phyloP scores from a whole-genome alignment of 2,888 invertebrate species.

The Cryptops parisi region DNA sequence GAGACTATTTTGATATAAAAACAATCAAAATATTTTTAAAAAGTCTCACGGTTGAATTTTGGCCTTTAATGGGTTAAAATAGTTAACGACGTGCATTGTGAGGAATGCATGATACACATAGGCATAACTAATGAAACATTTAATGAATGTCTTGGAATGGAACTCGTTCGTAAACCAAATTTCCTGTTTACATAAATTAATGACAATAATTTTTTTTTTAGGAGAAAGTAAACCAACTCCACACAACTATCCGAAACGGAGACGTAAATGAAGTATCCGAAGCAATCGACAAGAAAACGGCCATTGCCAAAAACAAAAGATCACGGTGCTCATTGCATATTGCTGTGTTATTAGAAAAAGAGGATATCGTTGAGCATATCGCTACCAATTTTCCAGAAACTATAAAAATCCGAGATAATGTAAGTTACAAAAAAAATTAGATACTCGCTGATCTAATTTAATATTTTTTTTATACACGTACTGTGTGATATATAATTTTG shows the following conservation, averaged over 20 bases:
- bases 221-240: constrained; percentile 63
- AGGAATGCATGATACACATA: too few species aligned
- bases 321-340: constrained; percentile 66
- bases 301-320: constrained; percentile 48
- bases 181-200: neutral
- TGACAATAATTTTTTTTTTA: constrained; percentile 27
- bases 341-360: constrained; percentile 67
- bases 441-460: neutral
- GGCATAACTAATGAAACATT: too few species aligned
- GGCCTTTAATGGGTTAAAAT: too few species aligned
- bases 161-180: too few species aligned
- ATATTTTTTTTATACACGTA: neutral
- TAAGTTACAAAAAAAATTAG: constrained; percentile 41
- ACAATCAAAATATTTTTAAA: too few species aligned
- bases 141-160: too few species aligned
- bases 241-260: constrained; percentile 52
- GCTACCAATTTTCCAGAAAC: constrained; percentile 56
- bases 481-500: too few species aligned
- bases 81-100: too few species aligned
- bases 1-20: too few species aligned
- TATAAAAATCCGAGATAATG: constrained; percentile 66
- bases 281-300: constrained; percentile 36
- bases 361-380: constrained; percentile 63
- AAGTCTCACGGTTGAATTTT: too few species aligned
- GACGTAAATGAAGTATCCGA: constrained; percentile 41